Percentiles rank a stretch among this genome's conserved stretches.
Evolutionary conservation across 2,113 vertebrate species (phyloP).

Genomic region (Mola mola): DNA sequence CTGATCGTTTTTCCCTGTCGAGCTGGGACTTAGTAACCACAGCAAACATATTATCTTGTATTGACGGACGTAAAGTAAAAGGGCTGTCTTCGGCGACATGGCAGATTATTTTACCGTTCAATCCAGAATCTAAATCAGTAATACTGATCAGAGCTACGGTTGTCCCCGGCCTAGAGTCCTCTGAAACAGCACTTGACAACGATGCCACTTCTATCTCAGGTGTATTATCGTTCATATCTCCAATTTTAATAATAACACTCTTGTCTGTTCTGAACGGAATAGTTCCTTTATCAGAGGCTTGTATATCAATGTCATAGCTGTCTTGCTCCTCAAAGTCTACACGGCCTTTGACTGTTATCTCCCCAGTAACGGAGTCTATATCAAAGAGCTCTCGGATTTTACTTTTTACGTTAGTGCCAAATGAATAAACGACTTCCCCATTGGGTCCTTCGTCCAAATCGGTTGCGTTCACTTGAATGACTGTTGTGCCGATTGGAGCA

Average conservation of each 20-base stretch:
- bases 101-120: constrained; percentile 64
- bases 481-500: constrained; percentile 33
- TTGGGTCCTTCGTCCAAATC: constrained; percentile 66
- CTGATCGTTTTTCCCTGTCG: constrained; percentile 65
- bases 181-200: constrained; percentile 54
- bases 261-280: constrained; percentile 49
- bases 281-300: constrained; percentile 32
- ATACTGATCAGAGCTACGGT: constrained; percentile 67
- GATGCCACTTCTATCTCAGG: constrained; percentile 73
- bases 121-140: constrained; percentile 64
- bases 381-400: constrained; percentile 51
- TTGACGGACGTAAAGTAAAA: constrained; percentile 65
- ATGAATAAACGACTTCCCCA: constrained; percentile 60
- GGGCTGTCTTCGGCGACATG: constrained; percentile 41
- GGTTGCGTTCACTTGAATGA: constrained; percentile 62
- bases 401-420: constrained; percentile 43
- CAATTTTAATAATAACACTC: constrained; percentile 66
- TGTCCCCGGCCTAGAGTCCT: constrained; percentile 60
- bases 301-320: constrained; percentile 32
- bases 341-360: constrained; percentile 24
- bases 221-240: constrained; percentile 84
- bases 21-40: constrained; percentile 65
- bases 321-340: constrained; percentile 35
- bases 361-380: constrained; percentile 60
- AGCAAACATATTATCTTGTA: constrained; percentile 68